Percentiles rank a stretch among this genome's conserved stretches.
phyloP scores from a whole-genome alignment of 64 coral and sea anemone genomes.

The Cladopsammia gracilis region DNA sequence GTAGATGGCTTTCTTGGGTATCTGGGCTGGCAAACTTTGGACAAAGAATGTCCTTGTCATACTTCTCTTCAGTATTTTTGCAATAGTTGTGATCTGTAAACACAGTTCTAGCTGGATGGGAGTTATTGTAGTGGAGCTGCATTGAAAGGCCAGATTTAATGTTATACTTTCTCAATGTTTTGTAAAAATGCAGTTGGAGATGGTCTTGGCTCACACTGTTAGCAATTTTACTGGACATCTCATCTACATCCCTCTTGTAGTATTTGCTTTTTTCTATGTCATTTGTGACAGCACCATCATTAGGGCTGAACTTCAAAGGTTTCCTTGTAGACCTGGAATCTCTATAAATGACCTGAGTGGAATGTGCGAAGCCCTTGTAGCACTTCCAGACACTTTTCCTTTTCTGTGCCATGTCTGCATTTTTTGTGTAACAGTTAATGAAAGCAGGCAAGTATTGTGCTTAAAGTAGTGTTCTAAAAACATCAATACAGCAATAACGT shows the following conservation, averaged over 20 bases:
- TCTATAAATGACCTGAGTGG: conserved; percentile 17
- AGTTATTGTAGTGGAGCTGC: background rate
- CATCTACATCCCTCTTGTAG: background rate
- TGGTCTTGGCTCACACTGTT: background rate
- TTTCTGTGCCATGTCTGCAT: conserved; percentile 29
- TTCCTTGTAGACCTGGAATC: background rate
- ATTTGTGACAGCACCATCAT: background rate
- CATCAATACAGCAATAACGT: background rate
- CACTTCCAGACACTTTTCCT: conserved; percentile 12
- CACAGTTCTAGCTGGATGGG: background rate
- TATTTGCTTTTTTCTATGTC: background rate
- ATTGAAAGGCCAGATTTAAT: conserved; percentile 18
- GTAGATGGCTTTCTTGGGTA: background rate
- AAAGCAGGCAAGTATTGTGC: conserved; percentile 14
- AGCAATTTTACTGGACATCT: conserved; percentile 10
- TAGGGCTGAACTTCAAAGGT: conserved; percentile 4
- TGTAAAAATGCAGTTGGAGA: conserved; percentile 16
- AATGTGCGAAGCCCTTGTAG: conserved; percentile 18
- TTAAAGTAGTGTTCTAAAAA: background rate
- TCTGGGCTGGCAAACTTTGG: conserved; percentile 1
- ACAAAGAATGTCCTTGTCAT: background rate
- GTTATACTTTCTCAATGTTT: conserved; percentile 1
- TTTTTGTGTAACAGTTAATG: conserved; percentile 8
- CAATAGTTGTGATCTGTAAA: background rate
- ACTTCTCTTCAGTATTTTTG: background rate